phyloP scores from a whole-genome alignment of 2,113 vertebrate genomes.

The Cepphus grylle region DNA sequence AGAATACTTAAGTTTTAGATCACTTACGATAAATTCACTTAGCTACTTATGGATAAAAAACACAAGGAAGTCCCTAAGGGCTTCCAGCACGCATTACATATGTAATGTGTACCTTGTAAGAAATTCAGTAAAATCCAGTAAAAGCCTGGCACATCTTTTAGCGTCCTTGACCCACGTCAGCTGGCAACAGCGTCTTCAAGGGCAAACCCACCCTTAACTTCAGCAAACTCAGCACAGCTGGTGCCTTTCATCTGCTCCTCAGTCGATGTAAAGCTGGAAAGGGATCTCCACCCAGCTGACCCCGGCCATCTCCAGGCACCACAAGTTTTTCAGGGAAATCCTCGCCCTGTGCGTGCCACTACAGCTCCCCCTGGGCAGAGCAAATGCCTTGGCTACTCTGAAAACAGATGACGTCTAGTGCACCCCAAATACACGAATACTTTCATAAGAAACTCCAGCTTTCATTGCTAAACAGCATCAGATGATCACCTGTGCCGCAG shows the following conservation, averaged over 20 bases:
- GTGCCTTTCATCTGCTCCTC: not conserved
- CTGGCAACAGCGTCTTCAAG: not conserved
- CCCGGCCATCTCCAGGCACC: not conserved
- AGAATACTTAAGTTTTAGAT: not conserved
- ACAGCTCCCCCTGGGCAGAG: not conserved
- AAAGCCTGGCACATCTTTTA: not conserved
- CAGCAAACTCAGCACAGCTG: not conserved
- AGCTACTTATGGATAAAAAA: not conserved
- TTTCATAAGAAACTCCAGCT: not conserved
- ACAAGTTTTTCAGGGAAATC: not conserved
- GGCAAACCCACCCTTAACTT: not conserved
- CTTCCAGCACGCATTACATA: accelerated
- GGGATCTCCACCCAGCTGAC: not conserved
- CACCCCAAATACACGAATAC: not conserved
- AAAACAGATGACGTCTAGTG: not conserved
- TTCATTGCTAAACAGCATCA: not conserved
- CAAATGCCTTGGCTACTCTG: not conserved
- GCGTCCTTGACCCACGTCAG: not conserved
- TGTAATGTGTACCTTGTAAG: accelerated
- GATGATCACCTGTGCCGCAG: not conserved
- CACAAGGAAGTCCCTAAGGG: not conserved
- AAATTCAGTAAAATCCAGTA: not conserved
- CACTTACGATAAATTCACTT: not conserved
- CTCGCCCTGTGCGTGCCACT: not conserved
- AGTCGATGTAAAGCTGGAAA: not conserved